phyloP scores from a whole-genome alignment of 1,140 invertebrate genomes.

The Drosophila triauraria region DNA sequence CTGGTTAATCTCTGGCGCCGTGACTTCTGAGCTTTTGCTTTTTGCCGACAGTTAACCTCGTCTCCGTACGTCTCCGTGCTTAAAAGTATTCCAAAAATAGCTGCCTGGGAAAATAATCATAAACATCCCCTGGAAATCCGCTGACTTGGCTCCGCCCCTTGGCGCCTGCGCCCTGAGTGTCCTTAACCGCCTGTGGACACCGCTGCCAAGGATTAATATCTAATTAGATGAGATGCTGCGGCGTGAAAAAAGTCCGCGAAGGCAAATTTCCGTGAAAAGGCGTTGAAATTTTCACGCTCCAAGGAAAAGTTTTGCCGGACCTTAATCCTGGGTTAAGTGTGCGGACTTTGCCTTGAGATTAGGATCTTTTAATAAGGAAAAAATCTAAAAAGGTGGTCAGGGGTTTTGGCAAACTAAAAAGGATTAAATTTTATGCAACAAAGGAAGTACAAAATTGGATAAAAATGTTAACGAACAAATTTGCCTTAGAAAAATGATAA shows the following conservation, averaged over 20 bases:
- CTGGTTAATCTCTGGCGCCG: not conserved
- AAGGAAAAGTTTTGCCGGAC: constrained; percentile 33
- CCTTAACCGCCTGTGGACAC: not conserved
- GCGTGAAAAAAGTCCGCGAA: constrained; percentile 39
- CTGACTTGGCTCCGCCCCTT: constrained; percentile 17
- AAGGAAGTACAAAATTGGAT: not conserved
- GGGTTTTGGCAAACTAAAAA: not conserved
- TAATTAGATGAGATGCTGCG: constrained; percentile 15
- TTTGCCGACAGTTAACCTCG: not conserved
- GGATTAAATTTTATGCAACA: not conserved
- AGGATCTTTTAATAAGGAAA: not conserved
- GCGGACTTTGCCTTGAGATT: constrained; percentile 5
- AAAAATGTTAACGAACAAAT: no score
- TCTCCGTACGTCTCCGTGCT: no score
- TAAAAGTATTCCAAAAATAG: not conserved
- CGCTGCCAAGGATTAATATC: not conserved
- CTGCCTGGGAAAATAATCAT: not conserved
- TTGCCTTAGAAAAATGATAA: no score
- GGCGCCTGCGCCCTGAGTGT: constrained; percentile 1
- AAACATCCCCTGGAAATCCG: not conserved
- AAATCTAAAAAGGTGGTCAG: not conserved
- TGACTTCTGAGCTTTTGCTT: not conserved
- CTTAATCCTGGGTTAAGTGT: constrained; percentile 34
- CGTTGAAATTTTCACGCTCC: constrained; percentile 71
- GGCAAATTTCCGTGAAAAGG: constrained; percentile 27